Evolutionary conservation across 2,888 invertebrate genomes (phyloP).

Genomic region (Antheraea assamensis): DNA sequence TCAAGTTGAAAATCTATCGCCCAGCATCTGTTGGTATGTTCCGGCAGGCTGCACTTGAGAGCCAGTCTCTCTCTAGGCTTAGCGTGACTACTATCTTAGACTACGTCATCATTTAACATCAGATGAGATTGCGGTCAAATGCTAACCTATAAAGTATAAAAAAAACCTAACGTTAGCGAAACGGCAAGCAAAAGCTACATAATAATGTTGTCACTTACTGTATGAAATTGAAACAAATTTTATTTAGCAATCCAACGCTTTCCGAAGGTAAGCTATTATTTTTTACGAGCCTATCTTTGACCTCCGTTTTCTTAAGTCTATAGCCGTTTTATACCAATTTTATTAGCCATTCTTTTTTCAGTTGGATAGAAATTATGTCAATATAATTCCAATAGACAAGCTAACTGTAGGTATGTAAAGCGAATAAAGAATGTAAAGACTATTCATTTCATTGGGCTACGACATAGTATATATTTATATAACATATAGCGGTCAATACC

Average conservation of each 20-base stretch:
- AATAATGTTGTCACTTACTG: slow-evolving; percentile 29
- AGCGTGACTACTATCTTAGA: no score
- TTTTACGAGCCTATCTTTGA: slow-evolving; percentile 70
- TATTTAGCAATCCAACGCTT: slow-evolving; percentile 66
- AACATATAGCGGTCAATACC: background rate
- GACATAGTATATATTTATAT: no score
- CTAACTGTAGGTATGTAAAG: background rate
- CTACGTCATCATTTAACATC: no score
- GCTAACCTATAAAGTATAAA: no score
- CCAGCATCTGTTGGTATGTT: no score
- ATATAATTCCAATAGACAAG: background rate
- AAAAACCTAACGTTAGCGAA: no score
- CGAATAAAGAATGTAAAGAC: background rate
- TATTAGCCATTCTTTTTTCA: slow-evolving; percentile 49
- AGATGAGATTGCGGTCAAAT: no score
- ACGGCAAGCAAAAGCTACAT: background rate
- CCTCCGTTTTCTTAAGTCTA: slow-evolving; percentile 69
- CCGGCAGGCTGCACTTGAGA: no score
- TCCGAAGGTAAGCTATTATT: slow-evolving; percentile 68
- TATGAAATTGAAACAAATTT: slow-evolving; percentile 75
- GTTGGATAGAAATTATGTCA: background rate
- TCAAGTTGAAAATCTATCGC: no score
- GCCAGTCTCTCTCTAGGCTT: no score
- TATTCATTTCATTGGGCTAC: background rate
- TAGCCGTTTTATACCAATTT: slow-evolving; percentile 74